Percentiles rank a stretch among this genome's conserved stretches.
These are phyloP conservation scores for Probaryconus sp. DNA, from an alignment of 1,140 invertebrate species.

Conservation along the genomic window DNA sequence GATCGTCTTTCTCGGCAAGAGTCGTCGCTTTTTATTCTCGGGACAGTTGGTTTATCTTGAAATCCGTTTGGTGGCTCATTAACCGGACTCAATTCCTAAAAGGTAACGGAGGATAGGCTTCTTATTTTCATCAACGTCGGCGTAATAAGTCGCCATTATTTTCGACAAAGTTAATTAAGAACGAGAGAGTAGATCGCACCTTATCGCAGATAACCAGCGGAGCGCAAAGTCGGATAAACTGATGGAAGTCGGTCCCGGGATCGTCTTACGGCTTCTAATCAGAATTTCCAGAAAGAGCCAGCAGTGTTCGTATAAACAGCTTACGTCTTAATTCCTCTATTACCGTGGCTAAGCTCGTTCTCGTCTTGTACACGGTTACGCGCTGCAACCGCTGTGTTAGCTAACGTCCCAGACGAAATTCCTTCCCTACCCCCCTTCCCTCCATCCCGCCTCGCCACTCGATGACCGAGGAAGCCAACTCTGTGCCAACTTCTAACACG, in stretches of 20 bases:
- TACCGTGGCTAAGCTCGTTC: constrained; percentile 56
- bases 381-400: constrained; percentile 28
- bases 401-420: constrained; percentile 25
- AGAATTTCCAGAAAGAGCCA: constrained; percentile 51
- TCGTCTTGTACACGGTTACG: constrained; percentile 49
- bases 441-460: not conserved
- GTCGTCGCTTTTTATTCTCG: too few relatives aligned
- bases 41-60: too few relatives aligned
- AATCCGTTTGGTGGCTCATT: not conserved
- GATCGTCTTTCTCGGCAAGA: too few relatives aligned
- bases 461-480: constrained; percentile 18
- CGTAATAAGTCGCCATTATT: constrained; percentile 51
- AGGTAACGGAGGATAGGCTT: not conserved
- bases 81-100: too few relatives aligned
- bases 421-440: constrained; percentile 1
- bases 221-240: constrained; percentile 57
- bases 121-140: constrained; percentile 38
- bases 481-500: constrained; percentile 49
- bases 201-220: constrained; percentile 53
- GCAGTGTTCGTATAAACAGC: constrained; percentile 60
- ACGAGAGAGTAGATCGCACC: constrained; percentile 34
- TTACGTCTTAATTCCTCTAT: constrained; percentile 63
- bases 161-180: constrained; percentile 59
- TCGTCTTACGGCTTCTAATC: constrained; percentile 56
- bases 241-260: constrained; percentile 40